Evolutionary conservation across 2,888 invertebrate genomes (phyloP), one percentile per base, ranked within the genome.

Genomic region (Clunio marinus): DNA sequence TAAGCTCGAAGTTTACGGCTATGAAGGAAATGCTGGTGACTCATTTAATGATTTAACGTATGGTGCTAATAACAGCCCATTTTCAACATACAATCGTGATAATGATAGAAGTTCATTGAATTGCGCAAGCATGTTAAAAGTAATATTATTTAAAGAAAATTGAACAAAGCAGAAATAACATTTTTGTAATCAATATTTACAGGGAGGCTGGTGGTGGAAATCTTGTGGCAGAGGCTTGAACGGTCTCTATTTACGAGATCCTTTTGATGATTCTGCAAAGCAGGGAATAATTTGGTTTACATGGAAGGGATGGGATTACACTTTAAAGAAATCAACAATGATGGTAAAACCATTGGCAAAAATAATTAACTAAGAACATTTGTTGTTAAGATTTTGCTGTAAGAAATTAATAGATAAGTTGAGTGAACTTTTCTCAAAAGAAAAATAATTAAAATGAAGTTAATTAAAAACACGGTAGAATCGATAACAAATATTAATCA

Each of bases 281-380:
- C 93, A 93, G 87, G 93, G 92, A 71, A 93, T 94, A 73, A 93
- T 94, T 5, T 94, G 93, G 93, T 94, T 93, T 86, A 88, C 93
- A 74, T 94, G 93, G 93, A 86, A 92, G 80, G 93, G 94, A 68
- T 94, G 93, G 93, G 93, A 93, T 79, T 93, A 94, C 81, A 93
- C 93, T 15, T 80, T 94, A 71, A 93, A 93, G 79, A 87, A 87
- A 73, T 91, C 94, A 1, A 86, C 86, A 70, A 93, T 94, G 92
- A 92, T 93, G 93, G 94, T 94, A 15, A 63, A 63, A 20, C 63
- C 63, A n/a, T 3, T 41, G 20, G 20, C 41, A 7, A 62, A 41
- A 45, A 7, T 13, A 15, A 15, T 15, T 4, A 45, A 13, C 45
- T 32, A n/a, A n/a, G n/a, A n/a, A n/a, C n/a, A n/a, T n/a, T n/a